Evolutionary conservation across 1,140 invertebrate genomes (phyloP), one percentile per base, ranked within the genome.

Genomic region (Thereuonema tuberculata): DNA sequence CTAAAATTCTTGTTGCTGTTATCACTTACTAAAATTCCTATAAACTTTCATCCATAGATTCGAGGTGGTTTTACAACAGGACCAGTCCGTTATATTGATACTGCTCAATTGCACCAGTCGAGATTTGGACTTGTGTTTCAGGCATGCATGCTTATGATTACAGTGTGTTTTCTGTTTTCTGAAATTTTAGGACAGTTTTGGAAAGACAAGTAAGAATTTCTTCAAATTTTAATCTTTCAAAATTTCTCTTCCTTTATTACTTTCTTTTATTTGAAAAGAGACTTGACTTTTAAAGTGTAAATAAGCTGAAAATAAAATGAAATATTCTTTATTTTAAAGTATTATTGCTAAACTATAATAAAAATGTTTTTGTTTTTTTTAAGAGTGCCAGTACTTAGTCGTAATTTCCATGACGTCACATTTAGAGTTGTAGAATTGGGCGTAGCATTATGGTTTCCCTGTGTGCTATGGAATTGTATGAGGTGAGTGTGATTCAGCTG

Each of bases 401-500:
- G 89, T 64, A 95, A 94, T 75, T 89, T 85, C 80, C 87, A 93
- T 74, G 88, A 93, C 73, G 79, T 95, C 62, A 81, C 92, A 60
- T 94, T 94, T 73, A 84, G 89, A 23, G 79, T 92, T 47, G 86
- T 89, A 54, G 92, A 95, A 80, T 86, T 94, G 64, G 91, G 89
- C n/a, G 89, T 93, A 53, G 87, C 86, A 61, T 71, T 95, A 63
- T 95, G 92, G 91, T 94, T 94, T 75, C 91, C 91, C 1, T 94
- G 91, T 75, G 87, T 88, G 17, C 77, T 95, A 26, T 95, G 92
- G 92, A 95, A 95, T 75, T 93, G 87, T 66, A 90, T 90, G 78
- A 86, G 86, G 75, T 81, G 69, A 68, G 59, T 65, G 5, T 37
- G 31, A 37, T n/a, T n/a, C n/a, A n/a, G n/a, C n/a, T 20, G 50